Evolutionary conservation across 2,888 invertebrate genomes (phyloP).

Genomic region (Eristalis intricaria): DNA sequence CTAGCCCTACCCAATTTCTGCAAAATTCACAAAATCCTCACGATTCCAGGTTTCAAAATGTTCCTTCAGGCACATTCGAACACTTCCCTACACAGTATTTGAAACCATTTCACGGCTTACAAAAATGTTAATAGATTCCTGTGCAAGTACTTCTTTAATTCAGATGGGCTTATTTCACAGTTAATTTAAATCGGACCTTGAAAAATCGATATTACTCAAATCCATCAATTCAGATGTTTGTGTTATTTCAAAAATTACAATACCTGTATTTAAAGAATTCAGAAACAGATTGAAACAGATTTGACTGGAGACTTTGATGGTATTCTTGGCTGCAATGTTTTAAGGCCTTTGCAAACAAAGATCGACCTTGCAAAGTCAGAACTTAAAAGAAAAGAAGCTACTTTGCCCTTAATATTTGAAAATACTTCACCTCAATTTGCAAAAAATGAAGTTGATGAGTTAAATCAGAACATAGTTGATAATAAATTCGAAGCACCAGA

Average conservation of each 20-base stretch:
- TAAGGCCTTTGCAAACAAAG: not conserved
- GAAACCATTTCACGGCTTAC: not conserved
- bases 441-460: not conserved
- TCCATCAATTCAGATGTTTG: constrained; percentile 8
- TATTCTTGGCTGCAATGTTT: not conserved
- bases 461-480: not conserved
- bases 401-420: not conserved
- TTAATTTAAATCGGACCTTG: not conserved
- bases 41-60: not conserved
- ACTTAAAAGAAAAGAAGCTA: not conserved
- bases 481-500: not conserved
- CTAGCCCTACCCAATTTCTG: not conserved
- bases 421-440: not conserved
- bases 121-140: not conserved
- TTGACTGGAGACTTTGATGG: too few relatives aligned
- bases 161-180: not conserved
- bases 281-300: not conserved
- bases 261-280: not conserved
- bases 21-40: not conserved
- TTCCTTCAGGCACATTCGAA: not conserved
- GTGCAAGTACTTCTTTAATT: not conserved
- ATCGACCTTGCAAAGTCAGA: too few relatives aligned
- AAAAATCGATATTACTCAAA: constrained; percentile 1
- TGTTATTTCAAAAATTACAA: not conserved
- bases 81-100: constrained; percentile 18